Conservation (phyloP, 2,888 invertebrate genomes). For the Eumerus sabulonum region DNA sequence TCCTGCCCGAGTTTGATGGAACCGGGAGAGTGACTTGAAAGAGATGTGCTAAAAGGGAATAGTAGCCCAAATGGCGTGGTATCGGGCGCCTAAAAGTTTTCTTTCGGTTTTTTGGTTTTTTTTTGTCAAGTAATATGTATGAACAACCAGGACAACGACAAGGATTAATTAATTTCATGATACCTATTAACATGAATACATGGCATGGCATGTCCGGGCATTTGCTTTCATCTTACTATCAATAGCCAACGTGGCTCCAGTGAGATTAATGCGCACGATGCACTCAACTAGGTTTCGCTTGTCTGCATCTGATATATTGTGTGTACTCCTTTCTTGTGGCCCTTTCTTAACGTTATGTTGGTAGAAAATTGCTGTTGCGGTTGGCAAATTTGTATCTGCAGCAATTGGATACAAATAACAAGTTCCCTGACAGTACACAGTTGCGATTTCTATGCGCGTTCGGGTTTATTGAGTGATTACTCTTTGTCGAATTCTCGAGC, state of each 20-base stretch:
- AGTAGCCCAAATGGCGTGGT: not conserved
- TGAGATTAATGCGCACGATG: slow-evolving; percentile 48
- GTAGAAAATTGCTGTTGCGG: slow-evolving; percentile 58
- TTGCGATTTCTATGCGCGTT: slow-evolving; percentile 35
- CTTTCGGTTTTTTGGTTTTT: not conserved
- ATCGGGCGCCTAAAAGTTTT: slow-evolving; percentile 58
- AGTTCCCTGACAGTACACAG: not conserved
- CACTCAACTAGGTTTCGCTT: too few relatives aligned
- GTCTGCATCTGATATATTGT: too few relatives aligned
- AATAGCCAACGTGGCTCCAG: slow-evolving; percentile 48
- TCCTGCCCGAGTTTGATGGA: slow-evolving; percentile 54
- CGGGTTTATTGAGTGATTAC: slow-evolving; percentile 63
- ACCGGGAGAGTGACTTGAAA: not conserved
- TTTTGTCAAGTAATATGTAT: too few relatives aligned
- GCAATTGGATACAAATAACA: slow-evolving; percentile 46
- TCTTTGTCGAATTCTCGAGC: slow-evolving; percentile 36
- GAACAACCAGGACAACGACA: slow-evolving; percentile 46
- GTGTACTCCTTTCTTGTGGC: too few relatives aligned
- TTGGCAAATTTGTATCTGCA: slow-evolving; percentile 55
- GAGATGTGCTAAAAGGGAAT: too few relatives aligned
- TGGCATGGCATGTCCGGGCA: slow-evolving; percentile 19
- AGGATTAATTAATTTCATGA: slow-evolving; percentile 67
- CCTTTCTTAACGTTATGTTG: too few relatives aligned
- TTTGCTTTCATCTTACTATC: slow-evolving; percentile 27
- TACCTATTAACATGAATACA: slow-evolving; percentile 64